Conservation (phyloP, 2,888 invertebrate genomes). For the Gortyna flavago region DNA sequence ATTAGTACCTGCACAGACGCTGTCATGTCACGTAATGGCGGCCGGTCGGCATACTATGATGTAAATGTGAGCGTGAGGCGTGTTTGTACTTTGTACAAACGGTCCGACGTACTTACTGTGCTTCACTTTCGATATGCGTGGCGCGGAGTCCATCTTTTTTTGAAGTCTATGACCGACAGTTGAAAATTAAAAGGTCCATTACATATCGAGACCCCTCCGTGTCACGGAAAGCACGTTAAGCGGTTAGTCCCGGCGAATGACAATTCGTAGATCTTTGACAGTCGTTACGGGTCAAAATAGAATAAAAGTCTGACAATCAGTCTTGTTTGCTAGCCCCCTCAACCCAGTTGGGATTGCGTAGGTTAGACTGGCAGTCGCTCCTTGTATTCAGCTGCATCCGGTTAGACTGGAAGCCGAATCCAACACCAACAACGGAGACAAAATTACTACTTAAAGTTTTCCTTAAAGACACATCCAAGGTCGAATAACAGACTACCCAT, state of each 20-base stretch:
- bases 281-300: no score
- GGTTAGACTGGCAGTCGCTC: neutral
- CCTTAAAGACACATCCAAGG: neutral
- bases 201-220: neutral
- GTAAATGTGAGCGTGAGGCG: no score
- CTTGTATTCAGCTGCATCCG: neutral
- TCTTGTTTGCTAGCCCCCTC: neutral
- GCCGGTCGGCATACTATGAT: no score
- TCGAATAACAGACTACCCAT: neutral
- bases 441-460: neutral
- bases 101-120: no score
- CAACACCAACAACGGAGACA: neutral
- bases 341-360: neutral
- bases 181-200: neutral
- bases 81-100: no score
- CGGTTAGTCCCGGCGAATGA: no score
- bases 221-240: neutral
- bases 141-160: no score
- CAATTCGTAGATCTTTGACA: no score
- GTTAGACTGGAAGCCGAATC: neutral
- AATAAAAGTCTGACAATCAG: neutral
- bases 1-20: no score
- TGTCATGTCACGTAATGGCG: no score
- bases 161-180: no score
- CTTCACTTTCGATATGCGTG: no score